These are phyloP conservation scores for Oligia strigilis DNA, from an alignment of 2,888 invertebrate species.

Conservation along the genomic window DNA sequence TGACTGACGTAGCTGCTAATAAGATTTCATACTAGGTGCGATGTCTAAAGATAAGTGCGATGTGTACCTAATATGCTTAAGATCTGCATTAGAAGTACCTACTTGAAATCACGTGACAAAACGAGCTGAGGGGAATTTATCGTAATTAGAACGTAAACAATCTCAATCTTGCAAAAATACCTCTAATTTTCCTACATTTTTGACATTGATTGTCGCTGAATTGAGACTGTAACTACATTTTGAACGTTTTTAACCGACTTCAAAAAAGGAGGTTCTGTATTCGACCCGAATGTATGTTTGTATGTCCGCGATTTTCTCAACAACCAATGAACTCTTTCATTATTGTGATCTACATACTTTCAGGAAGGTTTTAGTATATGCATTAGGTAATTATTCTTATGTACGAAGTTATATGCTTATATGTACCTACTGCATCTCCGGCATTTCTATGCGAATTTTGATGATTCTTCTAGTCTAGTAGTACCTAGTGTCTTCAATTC, in stretches of 20 bases:
- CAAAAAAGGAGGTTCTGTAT: too few species aligned
- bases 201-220: background rate
- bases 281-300: too few species aligned
- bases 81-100: conserved; percentile 10
- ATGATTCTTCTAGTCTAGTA: too few species aligned
- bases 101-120: conserved; percentile 1
- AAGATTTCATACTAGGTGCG: conserved; percentile 9
- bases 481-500: too few species aligned
- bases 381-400: too few species aligned
- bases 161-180: background rate
- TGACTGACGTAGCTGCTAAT: conserved; percentile 21
- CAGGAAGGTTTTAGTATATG: too few species aligned
- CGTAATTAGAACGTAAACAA: background rate
- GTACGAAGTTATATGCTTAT: too few species aligned
- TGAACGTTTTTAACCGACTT: background rate
- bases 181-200: background rate
- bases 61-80: conserved; percentile 11
- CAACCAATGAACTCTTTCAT: too few species aligned
- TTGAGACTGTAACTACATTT: background rate
- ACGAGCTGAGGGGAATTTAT: background rate
- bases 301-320: too few species aligned
- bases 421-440: too few species aligned
- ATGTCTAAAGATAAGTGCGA: conserved; percentile 11
- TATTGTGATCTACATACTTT: too few species aligned
- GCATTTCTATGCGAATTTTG: too few species aligned